A percentile compares a stretch with the other conserved stretches of the same genome.
These are phyloP conservation scores for Hylaea fasciaria DNA, from an alignment of 2,888 invertebrate species.

Conservation along the genomic window DNA sequence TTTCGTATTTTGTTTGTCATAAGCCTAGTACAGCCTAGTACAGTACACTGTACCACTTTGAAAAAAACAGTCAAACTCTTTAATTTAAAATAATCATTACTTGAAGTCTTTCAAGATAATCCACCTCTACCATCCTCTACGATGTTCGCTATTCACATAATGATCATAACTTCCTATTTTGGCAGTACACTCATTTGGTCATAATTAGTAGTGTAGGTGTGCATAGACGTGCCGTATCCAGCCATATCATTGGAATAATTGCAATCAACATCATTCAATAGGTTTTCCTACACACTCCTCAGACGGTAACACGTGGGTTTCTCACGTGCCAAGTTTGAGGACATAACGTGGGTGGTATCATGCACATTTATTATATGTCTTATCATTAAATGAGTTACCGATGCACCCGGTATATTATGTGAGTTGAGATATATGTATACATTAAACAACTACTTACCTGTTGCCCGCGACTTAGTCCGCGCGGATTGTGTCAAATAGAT, in stretches of 20 bases:
- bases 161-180: conserved; percentile 12
- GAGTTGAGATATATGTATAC: too few species aligned
- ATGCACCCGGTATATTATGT: too few species aligned
- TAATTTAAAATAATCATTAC: too few species aligned
- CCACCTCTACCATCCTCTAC: background rate
- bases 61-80: too few species aligned
- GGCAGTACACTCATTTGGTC: conserved; percentile 46
- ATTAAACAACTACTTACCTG: too few species aligned
- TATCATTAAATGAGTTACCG: too few species aligned
- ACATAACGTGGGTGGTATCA: conserved; percentile 14
- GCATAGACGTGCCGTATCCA: conserved; percentile 54
- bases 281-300: conserved; percentile 65
- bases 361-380: background rate
- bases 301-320: conserved; percentile 57
- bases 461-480: too few species aligned
- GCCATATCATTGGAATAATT: conserved; percentile 53
- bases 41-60: too few species aligned
- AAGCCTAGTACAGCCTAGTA: too few species aligned
- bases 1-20: too few species aligned
- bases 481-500: too few species aligned
- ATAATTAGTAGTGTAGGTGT: conserved; percentile 70
- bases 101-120: too few species aligned
- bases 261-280: conserved; percentile 31
- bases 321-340: conserved; percentile 28
- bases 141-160: background rate